phyloP scores from a whole-genome alignment of 2,797 vertebrate genomes.

The Myotis pilosus region DNA sequence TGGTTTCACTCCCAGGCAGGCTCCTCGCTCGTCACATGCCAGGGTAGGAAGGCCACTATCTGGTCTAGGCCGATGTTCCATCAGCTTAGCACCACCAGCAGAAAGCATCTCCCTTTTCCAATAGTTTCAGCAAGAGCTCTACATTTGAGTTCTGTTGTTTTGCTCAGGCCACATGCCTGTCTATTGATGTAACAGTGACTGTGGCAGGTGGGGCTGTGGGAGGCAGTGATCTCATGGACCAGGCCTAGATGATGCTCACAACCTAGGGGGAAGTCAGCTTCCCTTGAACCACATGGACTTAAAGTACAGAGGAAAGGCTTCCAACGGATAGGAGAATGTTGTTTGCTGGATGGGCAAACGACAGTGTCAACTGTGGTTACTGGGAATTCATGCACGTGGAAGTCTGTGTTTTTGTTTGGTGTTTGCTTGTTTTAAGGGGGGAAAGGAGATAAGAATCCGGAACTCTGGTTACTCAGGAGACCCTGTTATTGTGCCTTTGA shows the following conservation, averaged over 20 bases:
- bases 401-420: neutral
- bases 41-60: neutral
- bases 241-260: neutral
- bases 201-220: neutral
- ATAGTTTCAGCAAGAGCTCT: neutral
- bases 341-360: neutral
- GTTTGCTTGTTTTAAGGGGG: neutral
- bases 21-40: neutral
- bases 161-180: neutral
- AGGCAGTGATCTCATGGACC: neutral
- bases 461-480: neutral
- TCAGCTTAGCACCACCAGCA: neutral
- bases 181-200: neutral
- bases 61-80: neutral
- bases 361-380: neutral
- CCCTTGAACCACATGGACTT: neutral
- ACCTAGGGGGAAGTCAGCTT: neutral
- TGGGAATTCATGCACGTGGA: neutral
- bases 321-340: neutral
- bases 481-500: neutral
- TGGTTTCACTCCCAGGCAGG: neutral
- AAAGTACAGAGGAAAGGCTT: neutral
- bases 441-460: neutral
- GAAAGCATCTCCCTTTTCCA: neutral
- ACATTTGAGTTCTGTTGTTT: neutral